Base-by-base conservation (phyloP, 2,888 invertebrate species). In the Coelopa pilipes region DNA sequence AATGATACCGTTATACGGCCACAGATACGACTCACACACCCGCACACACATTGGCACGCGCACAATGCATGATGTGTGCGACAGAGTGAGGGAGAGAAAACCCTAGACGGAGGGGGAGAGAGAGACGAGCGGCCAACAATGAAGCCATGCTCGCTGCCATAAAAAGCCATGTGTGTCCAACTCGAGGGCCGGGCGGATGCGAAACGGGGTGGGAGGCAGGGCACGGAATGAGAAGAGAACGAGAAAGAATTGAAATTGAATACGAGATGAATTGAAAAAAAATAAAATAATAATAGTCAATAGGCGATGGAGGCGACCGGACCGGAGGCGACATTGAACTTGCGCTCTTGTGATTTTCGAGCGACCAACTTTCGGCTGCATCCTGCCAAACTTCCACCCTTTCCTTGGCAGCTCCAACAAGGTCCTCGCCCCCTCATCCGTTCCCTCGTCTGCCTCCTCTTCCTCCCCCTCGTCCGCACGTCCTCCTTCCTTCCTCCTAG, bases 101-200 rank as follows among this genome's bases (percentile, higher is more conserved):
- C 7, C 34, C 2, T 34, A 34, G 34, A 4, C 2, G 2, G 34
- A 34, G 34, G 7, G 34, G 7, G 34, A 4, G 34, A 34, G 34
- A 34, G 34, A 34, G 34, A 34, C 21, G 13, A 24, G 34, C 46
- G 24, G 24, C 63, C 63, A 63, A 17, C 63, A 63, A 69, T 57
- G 45, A 55, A 45, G 68, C 34, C 68, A 57, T 69, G 12, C 47
- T 46, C 45, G 15, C 46, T 15, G 63, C 46, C 34, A 46, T 63
- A 63, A 63, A 62, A 63, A 45, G 24, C n/a, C 46, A 46, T 63
- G 34, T 63, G 63, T 63, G 53, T 53, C 49, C 53, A 53, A 67
- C 12, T 53, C 24, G n/a, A 24, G 17, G 21, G 7, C 15, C 21
- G 21, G 10, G 55, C 66, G 66, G 21, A 50, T 19, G 34, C 34